Base-by-base conservation (phyloP, 2,888 invertebrate genomes). In the Anticlea derivata region DNA sequence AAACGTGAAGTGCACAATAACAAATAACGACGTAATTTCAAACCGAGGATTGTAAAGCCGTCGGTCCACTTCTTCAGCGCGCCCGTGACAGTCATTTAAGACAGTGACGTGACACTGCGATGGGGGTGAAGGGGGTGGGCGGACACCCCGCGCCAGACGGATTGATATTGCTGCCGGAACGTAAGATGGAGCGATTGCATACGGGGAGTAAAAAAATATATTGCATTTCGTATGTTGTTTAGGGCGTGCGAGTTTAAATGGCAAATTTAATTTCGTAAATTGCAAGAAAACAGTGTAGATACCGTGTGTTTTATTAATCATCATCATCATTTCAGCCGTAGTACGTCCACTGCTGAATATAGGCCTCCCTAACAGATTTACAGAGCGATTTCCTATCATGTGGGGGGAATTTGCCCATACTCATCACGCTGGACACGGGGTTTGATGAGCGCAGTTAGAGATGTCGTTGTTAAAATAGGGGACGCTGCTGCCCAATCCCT, bases 61-160 rank as follows among this genome's bases (percentile, higher is more conserved):
- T 80, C 82, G 82, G 81, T 84, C 85, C 78, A 83, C 86, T 80
- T 86, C 83, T 82, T 78, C 41, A 76, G 78, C 83, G 80, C 83
- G 80, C 86, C 86, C 87, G 87, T 87, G 89, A 88, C 88, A 88
- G 83, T 89, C 88, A 88, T 88, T 88, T 88, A 87, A 88, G 89
- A 89, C 86, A 83, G 79, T 89, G 89, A 89, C 86, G 83, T 80
- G 86, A 83, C 80, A 73, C 74, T 73, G 61, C 52, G 31, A 43
- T 10, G 50, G 45, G 48, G 33, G 31, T 7, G 12, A 5, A 13
- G 35, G 26, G 11, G 26, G 33, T 12, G 27, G 33, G 2, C 8
- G 2, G 8, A n/a, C 72, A 71, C 67, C 70, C 67, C 80, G 80
- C 75, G 71, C 76, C 88, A 89, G 89, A 89, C 88, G 87, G 89